Conservation (phyloP, 2,113 vertebrate species). For the Oreotrochilus melanogaster region DNA sequence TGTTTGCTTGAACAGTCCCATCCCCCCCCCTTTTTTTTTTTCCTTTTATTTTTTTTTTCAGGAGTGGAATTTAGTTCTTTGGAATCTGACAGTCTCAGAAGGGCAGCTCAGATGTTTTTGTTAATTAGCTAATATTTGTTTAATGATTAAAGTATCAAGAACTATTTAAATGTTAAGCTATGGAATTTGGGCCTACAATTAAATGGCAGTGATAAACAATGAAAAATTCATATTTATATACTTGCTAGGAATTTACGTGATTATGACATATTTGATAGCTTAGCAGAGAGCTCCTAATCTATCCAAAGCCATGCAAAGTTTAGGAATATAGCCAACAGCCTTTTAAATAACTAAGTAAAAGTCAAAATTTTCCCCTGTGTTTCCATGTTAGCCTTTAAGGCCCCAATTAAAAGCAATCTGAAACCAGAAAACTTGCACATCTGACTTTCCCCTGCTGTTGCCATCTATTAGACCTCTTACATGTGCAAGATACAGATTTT, state of each 20-base stretch:
- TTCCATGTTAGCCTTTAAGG: constrained; percentile 11
- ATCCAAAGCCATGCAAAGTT: constrained; percentile 49
- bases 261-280: constrained; percentile 32
- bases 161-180: constrained; percentile 52
- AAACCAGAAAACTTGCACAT: not conserved
- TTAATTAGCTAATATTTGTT: constrained; percentile 68
- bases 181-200: constrained; percentile 34
- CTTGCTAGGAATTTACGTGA: constrained; percentile 41
- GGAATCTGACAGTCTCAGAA: constrained; percentile 56
- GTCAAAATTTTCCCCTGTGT: not conserved
- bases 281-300: constrained; percentile 42
- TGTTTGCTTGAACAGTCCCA: constrained; percentile 4
- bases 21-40: no score
- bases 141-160: constrained; percentile 55
- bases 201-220: constrained; percentile 42
- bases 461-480: not conserved
- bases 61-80: constrained; percentile 38
- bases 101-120: constrained; percentile 56
- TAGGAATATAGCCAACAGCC: constrained; percentile 40
- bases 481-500: not conserved
- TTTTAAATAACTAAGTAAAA: constrained; percentile 62
- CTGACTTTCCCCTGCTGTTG: not conserved
- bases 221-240: constrained; percentile 57
- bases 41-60: not conserved
- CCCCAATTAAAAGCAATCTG: constrained; percentile 29